Percentiles rank a stretch among this genome's conserved stretches.
These are phyloP conservation scores for Myotis lucifugus DNA, from an alignment of 2,113 vertebrate species.

Conservation along the genomic window DNA sequence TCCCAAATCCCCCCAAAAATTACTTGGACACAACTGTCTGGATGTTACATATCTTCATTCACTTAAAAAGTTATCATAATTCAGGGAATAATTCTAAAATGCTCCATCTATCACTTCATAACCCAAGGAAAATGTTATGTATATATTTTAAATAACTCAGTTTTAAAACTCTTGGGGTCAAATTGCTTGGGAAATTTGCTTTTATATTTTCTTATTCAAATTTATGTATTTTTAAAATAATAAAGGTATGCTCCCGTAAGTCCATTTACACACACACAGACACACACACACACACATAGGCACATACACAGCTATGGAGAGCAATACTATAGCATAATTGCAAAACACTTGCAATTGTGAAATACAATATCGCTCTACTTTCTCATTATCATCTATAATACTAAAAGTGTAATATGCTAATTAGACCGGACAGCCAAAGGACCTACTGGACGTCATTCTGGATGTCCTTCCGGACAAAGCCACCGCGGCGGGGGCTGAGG, in stretches of 20 bases:
- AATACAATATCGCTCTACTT: neutral
- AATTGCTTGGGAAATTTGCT: neutral
- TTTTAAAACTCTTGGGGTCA: neutral
- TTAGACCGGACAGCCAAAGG: no score
- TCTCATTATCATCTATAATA: neutral
- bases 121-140: neutral
- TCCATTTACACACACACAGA: neutral
- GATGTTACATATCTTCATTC: neutral
- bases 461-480: no score
- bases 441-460: no score
- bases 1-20: neutral
- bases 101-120: neutral
- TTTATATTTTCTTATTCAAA: constrained; percentile 1
- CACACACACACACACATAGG: neutral
- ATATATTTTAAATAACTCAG: neutral
- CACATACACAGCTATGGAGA: neutral
- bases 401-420: no score
- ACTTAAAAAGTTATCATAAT: neutral
- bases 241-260: neutral
- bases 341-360: neutral
- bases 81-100: constrained; percentile 9
- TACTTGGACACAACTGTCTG: neutral
- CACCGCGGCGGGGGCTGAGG: no score
- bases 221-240: neutral
- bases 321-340: neutral